Percentiles rank a stretch among this genome's conserved stretches.
phyloP scores from a whole-genome alignment of 2,888 invertebrate genomes.

The Acleris laterana region DNA sequence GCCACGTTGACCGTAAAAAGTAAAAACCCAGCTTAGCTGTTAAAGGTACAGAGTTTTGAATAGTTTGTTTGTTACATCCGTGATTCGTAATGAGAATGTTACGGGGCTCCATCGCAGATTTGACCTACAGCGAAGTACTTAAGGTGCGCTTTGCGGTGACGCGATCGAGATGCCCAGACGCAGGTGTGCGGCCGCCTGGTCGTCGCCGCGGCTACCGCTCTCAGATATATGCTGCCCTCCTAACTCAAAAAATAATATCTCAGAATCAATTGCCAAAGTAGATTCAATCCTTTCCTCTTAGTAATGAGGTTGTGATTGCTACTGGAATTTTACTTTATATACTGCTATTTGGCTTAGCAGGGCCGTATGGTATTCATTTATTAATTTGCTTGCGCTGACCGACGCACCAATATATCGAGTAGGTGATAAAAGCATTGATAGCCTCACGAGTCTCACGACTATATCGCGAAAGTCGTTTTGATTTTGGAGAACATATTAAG shows the following conservation, averaged over 20 bases:
- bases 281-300: too few species aligned
- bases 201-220: conserved; percentile 80
- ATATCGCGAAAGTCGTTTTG: conserved; percentile 19
- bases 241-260: conserved; percentile 52
- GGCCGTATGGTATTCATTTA: conserved; percentile 73
- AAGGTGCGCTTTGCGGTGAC: conserved; percentile 49
- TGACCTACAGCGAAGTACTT: background rate
- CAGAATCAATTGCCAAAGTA: too few species aligned
- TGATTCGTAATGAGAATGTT: conserved; percentile 80
- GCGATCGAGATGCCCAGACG: conserved; percentile 68
- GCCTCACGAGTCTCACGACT: conserved; percentile 24
- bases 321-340: too few species aligned
- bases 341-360: too few species aligned
- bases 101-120: conserved; percentile 35
- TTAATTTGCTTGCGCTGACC: conserved; percentile 80
- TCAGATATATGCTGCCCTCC: conserved; percentile 76
- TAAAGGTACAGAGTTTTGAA: conserved; percentile 78
- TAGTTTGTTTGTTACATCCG: conserved; percentile 81
- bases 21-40: conserved; percentile 70
- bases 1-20: conserved; percentile 62
- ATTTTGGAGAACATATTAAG: conserved; percentile 13
- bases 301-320: too few species aligned
- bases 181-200: conserved; percentile 81
- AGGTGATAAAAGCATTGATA: conserved; percentile 39
- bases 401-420: conserved; percentile 57